These are phyloP conservation scores for Mirza zaza DNA, from an alignment of 2,113 vertebrate genomes.

Conservation along the genomic window DNA sequence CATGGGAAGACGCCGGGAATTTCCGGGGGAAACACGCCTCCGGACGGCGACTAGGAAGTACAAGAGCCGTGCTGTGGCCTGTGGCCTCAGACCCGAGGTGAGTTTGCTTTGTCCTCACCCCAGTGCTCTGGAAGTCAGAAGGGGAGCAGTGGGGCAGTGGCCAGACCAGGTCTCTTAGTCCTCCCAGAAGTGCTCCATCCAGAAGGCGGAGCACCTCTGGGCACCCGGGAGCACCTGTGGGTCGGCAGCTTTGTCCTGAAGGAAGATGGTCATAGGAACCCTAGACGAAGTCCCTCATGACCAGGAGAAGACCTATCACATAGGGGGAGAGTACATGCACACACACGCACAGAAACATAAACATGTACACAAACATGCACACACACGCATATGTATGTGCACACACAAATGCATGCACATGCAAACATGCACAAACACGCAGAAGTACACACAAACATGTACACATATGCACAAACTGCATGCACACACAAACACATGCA, in stretches of 20 bases:
- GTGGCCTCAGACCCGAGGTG: neutral
- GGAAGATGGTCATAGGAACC: neutral
- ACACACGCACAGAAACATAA: neutral
- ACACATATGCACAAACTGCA: fast-evolving
- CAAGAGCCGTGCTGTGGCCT: neutral
- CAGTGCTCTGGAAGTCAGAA: neutral
- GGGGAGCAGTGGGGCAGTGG: neutral
- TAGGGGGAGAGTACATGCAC: neutral
- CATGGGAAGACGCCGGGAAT: neutral
- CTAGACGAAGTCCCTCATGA: neutral
- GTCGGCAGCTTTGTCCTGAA: neutral
- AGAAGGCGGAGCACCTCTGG: neutral
- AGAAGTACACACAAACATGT: neutral
- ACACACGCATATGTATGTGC: neutral
- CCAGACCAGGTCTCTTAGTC: neutral
- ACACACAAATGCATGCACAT: neutral
- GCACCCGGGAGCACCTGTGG: neutral
- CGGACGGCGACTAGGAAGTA: neutral
- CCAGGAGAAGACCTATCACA: neutral
- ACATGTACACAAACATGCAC: neutral
- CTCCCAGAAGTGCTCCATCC: neutral
- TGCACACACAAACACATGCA: no score
- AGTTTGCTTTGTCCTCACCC: neutral
- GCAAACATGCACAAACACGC: neutral
- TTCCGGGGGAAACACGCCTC: neutral